Evolutionary conservation across 2,888 invertebrate genomes (phyloP).

Genomic region (Agonum fuliginosum): DNA sequence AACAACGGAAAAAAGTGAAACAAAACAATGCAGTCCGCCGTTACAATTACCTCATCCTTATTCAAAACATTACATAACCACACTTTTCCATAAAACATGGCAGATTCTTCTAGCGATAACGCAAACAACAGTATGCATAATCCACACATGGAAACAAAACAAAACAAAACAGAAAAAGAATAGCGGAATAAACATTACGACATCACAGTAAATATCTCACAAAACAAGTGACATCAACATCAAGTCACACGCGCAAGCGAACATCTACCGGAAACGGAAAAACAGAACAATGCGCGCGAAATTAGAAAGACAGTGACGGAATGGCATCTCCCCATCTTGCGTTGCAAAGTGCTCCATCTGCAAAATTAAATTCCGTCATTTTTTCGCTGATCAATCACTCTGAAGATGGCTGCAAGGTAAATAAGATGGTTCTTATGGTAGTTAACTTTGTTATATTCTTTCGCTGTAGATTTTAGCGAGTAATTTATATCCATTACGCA

Average conservation of each 20-base stretch:
- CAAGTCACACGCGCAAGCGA: constrained; percentile 25
- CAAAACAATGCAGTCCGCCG: constrained; percentile 12
- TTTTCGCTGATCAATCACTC: constrained; percentile 65
- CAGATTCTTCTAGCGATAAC: constrained; percentile 33
- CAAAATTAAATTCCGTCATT: constrained; percentile 66
- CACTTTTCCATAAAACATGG: constrained; percentile 25
- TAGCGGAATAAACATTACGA: constrained; percentile 33
- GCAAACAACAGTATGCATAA: constrained; percentile 35
- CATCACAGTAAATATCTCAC: constrained; percentile 48
- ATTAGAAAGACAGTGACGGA: constrained; percentile 45
- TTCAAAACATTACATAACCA: constrained; percentile 37
- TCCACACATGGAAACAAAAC: constrained; percentile 11
- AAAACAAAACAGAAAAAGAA: constrained; percentile 35
- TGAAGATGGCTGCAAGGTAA: constrained; percentile 63
- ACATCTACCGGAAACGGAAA: constrained; percentile 29
- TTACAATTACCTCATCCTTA: constrained; percentile 29
- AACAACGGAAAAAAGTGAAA: constrained; percentile 1
- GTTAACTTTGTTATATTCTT: constrained; percentile 59
- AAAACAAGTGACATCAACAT: constrained; percentile 38
- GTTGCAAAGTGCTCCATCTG: constrained; percentile 62
- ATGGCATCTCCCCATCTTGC: neutral
- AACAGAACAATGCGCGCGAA: constrained; percentile 30
- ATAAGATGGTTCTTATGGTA: constrained; percentile 64
- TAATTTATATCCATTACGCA: constrained; percentile 60
- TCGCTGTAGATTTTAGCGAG: constrained; percentile 56